Evolutionary conservation across 1,140 invertebrate species (phyloP), one percentile per base, ranked within the genome.

Genomic region (Bombus fervidus): DNA sequence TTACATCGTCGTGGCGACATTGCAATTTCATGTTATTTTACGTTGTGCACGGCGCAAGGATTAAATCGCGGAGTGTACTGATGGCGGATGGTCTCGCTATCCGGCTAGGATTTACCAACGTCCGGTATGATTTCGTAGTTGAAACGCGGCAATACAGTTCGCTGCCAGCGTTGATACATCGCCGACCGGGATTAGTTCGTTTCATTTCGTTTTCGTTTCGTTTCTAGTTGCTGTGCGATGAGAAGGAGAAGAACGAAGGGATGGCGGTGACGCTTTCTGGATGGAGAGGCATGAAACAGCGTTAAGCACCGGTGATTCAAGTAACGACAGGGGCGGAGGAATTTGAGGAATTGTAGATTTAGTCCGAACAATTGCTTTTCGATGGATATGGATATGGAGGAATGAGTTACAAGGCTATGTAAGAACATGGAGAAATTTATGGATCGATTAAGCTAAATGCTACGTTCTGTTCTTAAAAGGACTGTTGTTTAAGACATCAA

Each of bases 21-120:
- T 64, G 83, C 76, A 90, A 90, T 90, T 90, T 88, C 89, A 57
- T 86, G 89, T 90, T 90, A 86, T 87, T 90, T 87, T 87, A 90
- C 53, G 74, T 79, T 47, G 84, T 64, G 78, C 34, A 59, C 59
- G 76, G 75, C n/a, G 80, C 85, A 76, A 59, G 75, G 88, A 87
- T 90, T 87, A 90, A 90, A 87, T 89, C 85, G 89, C 78, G 74
- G 74, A n/a, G 62, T 64, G 74, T 43, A 75, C 87, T 57, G 84
- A 89, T 64, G 85, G 76, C 66, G 81, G 78, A 72, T 13, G 34
- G 83, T 22, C n/a, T 59, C 78, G 53, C 43, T 85, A 81, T 85
- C 79, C 71, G 43, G 10, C 76, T 34, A 62, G 84, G 84, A 85
- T 85, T 85, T 85, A 85, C 28, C 57, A 85, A 81, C 84, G 84